Conservation (phyloP, 2,888 invertebrate species). For the Drosophila borealis region DNA sequence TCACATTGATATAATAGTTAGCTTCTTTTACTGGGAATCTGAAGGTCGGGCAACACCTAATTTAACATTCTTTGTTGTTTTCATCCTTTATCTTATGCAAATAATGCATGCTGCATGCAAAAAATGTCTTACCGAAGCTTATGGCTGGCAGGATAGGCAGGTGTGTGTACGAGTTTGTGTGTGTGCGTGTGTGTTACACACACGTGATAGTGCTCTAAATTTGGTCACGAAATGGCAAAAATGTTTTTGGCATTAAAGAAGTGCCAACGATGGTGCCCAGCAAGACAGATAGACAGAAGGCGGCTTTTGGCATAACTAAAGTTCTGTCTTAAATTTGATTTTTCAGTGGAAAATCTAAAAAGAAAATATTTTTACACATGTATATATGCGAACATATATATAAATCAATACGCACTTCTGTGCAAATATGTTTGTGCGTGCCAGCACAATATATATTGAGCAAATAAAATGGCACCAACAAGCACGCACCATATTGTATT, state of each 20-base stretch:
- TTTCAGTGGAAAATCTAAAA: constrained; percentile 9
- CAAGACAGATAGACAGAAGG: constrained; percentile 17
- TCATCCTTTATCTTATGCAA: constrained; percentile 74
- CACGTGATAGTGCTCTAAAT: constrained; percentile 71
- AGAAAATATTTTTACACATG: neutral
- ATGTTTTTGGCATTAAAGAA: constrained; percentile 61
- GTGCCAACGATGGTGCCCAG: constrained; percentile 32
- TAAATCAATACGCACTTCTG: constrained; percentile 74
- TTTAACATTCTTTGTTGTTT: constrained; percentile 25
- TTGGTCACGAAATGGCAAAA: constrained; percentile 69
- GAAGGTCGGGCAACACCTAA: neutral
- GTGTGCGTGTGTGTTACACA: constrained; percentile 24
- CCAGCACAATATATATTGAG: constrained; percentile 58
- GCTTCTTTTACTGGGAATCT: constrained; percentile 10
- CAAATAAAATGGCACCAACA: constrained; percentile 77
- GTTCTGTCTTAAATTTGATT: constrained; percentile 43
- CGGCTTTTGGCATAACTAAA: constrained; percentile 28
- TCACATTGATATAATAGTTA: too few species aligned
- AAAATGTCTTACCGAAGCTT: constrained; percentile 35
- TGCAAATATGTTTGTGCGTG: constrained; percentile 57
- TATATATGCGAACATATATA: constrained; percentile 32
- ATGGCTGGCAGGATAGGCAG: constrained; percentile 51
- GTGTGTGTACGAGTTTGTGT: constrained; percentile 25
- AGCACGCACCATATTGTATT: constrained; percentile 81
- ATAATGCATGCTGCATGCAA: constrained; percentile 72